Percentiles rank a stretch among this genome's conserved stretches.
phyloP scores from a whole-genome alignment of 2,888 invertebrate genomes.

The Dicycla oo region DNA sequence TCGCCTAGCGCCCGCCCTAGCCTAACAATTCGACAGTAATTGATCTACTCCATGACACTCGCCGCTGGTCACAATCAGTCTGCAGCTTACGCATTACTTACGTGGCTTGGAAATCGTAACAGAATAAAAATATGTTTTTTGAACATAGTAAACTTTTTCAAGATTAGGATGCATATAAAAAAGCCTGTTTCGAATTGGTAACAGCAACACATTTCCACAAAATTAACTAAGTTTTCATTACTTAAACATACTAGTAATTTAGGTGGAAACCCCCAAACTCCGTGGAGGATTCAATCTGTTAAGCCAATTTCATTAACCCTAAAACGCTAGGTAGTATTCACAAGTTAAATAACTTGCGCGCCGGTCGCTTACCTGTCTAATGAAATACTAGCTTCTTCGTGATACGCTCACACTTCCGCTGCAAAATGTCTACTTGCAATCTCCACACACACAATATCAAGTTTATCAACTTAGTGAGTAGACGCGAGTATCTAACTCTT shows the following conservation, averaged over 20 bases:
- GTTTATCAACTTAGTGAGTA: constrained; percentile 34
- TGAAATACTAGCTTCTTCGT: constrained; percentile 57
- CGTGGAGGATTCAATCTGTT: constrained; percentile 36
- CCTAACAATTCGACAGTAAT: constrained; percentile 70
- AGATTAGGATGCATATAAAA: not conserved
- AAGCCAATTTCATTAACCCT: constrained; percentile 56
- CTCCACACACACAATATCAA: constrained; percentile 36
- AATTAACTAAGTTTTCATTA: constrained; percentile 4
- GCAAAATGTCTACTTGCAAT: constrained; percentile 44
- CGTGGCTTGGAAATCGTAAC: too few relatives aligned
- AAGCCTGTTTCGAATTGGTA: too few relatives aligned
- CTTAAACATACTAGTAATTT: constrained; percentile 23
- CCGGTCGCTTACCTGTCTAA: constrained; percentile 53
- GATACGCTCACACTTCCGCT: constrained; percentile 46
- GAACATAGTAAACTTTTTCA: not conserved
- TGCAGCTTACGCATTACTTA: constrained; percentile 6
- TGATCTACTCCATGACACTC: constrained; percentile 67
- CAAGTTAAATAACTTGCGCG: constrained; percentile 45
- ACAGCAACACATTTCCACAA: constrained; percentile 4
- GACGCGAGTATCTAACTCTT: constrained; percentile 6
- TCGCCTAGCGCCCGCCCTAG: constrained; percentile 64
- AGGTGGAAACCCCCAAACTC: constrained; percentile 16
- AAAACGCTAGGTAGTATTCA: constrained; percentile 48
- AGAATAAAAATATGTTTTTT: not conserved
- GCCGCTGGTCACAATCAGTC: constrained; percentile 43